Base-by-base conservation (phyloP, 2,113 vertebrate genomes). In the Hassar affinis region DNA sequence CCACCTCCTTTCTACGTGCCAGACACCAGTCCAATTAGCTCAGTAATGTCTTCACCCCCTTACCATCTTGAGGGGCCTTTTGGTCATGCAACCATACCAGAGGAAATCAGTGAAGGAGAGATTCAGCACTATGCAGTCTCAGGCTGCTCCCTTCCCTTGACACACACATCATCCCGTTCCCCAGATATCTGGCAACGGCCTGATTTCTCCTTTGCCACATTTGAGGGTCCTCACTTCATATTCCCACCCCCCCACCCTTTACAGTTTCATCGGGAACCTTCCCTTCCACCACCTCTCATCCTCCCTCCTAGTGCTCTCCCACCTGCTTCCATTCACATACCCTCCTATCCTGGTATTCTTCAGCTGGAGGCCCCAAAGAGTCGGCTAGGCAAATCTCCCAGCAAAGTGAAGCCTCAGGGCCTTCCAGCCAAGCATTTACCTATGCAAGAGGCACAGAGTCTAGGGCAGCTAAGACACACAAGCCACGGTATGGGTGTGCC, bases 391-490 rank as follows among this genome's bases (percentile, higher is more conserved):
- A 98, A 96, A 93, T 95, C 96, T 85, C 96, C 96, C 0, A 95
- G 96, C 92, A 96, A 90, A 91, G 90, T 91, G 93, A 94, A 93
- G 94, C 91, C 95, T 96, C 92, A 88, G 88, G 93, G 86, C 94
- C 90, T 95, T 88, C 92, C 95, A 93, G 97, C 96, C 96, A 98
- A 89, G 95, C 97, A 96, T 95, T 95, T 97, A 95, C 94, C 97
- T 95, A 96, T 97, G 96, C 97, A 97, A 96, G 95, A 97, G 95
- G 96, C 94, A 90, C 92, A 92, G 92, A 94, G 94, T 94, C 96
- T 98, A 94, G 96, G 96, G 95, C 97, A 99, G 95, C 96, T 99
- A 94, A 97, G 97, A 97, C 97, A 98, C 93, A 96, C 97, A 94
- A 97, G 96, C 93, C 97, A 98, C 94, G 94, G 96, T 91, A 97